Conservation (phyloP, 2,797 vertebrate species). For the Rhynchotus rufescens region DNA sequence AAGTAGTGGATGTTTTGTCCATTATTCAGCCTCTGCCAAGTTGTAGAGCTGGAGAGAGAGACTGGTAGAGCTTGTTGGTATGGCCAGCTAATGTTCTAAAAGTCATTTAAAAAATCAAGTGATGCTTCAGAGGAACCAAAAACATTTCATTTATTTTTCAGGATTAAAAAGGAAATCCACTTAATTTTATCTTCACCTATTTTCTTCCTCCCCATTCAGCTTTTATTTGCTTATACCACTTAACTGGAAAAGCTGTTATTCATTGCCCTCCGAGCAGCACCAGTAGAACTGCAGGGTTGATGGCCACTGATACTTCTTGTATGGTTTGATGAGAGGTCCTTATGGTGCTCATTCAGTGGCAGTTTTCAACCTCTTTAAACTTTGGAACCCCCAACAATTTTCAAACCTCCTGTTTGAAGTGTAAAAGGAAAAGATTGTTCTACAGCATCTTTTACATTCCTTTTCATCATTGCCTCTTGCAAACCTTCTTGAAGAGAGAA, state of each 20-base stretch:
- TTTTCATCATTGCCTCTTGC: not conserved
- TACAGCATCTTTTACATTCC: not conserved
- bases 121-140: not conserved
- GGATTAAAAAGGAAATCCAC: not conserved
- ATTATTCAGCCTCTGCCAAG: too few relatives aligned
- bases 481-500: not conserved
- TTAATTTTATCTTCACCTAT: not conserved
- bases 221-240: not conserved
- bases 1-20: not conserved
- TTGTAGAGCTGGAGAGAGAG: too few relatives aligned
- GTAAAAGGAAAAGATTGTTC: not conserved
- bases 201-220: not conserved
- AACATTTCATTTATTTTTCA: not conserved
- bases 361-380: not conserved
- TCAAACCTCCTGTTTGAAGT: not conserved
- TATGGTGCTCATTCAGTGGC: not conserved
- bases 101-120: not conserved
- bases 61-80: too few relatives aligned
- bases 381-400: accelerated
- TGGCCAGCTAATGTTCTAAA: not conserved
- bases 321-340: not conserved
- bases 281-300: too few relatives aligned
- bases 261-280: not conserved
- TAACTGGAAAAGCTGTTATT: not conserved
- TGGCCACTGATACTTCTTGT: not conserved